Conservation (phyloP, 2,888 invertebrate species). For the Loripinus fragilis region DNA sequence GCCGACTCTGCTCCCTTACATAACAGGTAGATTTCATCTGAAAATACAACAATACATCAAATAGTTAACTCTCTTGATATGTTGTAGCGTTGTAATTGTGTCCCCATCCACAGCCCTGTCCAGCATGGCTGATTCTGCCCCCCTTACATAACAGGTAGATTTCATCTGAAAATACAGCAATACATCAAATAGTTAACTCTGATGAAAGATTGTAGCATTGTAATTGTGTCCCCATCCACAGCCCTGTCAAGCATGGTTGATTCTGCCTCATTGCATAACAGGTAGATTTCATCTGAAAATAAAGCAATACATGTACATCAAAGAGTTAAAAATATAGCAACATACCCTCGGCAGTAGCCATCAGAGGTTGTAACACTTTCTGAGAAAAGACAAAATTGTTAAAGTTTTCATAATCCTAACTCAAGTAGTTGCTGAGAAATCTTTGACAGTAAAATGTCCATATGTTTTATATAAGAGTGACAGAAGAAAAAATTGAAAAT, state of each 20-base stretch:
- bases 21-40: slow-evolving; percentile 88
- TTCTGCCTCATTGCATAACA: slow-evolving; percentile 93
- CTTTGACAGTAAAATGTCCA: too few species aligned
- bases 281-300: slow-evolving; percentile 86
- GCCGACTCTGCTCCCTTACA: slow-evolving; percentile 93
- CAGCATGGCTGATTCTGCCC: slow-evolving; percentile 91
- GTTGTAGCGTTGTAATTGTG: slow-evolving; percentile 79
- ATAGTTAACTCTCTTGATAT: too few species aligned
- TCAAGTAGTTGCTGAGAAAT: too few species aligned
- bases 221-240: slow-evolving; percentile 80
- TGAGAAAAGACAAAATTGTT: too few species aligned
- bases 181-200: too few species aligned
- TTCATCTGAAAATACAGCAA: slow-evolving; percentile 83
- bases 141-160: slow-evolving; percentile 91
- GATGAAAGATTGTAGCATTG: slow-evolving; percentile 84
- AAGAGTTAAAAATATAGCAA: too few species aligned
- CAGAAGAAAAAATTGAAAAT: too few species aligned
- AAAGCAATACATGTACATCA: too few species aligned
- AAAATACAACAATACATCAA: slow-evolving; percentile 20
- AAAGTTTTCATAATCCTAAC: too few species aligned
- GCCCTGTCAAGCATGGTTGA: slow-evolving; percentile 89
- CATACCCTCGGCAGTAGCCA: too few species aligned
- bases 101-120: slow-evolving; percentile 86
- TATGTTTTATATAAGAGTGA: too few species aligned
- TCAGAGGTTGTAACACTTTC: too few species aligned